These are phyloP conservation scores for Temnothorax unifasciatus DNA, from an alignment of 2,888 invertebrate genomes.

Conservation along the genomic window DNA sequence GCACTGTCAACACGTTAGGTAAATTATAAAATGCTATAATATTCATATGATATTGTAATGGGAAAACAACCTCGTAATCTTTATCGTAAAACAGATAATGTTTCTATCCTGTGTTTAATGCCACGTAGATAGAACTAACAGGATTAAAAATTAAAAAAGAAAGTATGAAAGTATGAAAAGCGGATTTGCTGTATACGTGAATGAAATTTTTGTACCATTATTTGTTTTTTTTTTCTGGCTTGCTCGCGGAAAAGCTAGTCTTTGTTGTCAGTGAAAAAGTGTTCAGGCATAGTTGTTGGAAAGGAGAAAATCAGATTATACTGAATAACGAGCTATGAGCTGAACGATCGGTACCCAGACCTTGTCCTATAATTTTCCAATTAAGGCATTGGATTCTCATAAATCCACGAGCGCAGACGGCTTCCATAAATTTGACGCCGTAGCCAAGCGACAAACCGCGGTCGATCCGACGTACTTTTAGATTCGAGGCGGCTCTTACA, in stretches of 20 bases:
- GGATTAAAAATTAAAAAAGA: background rate
- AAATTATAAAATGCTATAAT: conserved; percentile 46
- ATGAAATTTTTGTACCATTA: conserved; percentile 12
- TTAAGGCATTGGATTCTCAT: conserved; percentile 81
- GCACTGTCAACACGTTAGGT: conserved; percentile 79
- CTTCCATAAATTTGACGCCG: conserved; percentile 78
- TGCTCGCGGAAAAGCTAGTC: background rate
- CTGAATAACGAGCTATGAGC: conserved; percentile 70
- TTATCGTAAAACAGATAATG: background rate
- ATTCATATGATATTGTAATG: background rate
- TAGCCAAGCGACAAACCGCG: conserved; percentile 68
- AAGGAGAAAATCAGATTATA: conserved; percentile 64
- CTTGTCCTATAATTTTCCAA: conserved; percentile 82
- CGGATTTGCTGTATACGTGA: conserved; percentile 8
- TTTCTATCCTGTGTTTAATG: background rate
- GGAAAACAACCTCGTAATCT: background rate
- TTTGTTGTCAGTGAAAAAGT: conserved; percentile 62
- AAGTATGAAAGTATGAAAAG: background rate
- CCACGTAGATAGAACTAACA: background rate
- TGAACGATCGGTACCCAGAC: conserved; percentile 69
- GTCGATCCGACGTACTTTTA: conserved; percentile 62
- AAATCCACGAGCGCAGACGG: conserved; percentile 73
- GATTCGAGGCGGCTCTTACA: conserved; percentile 60
- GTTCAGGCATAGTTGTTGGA: conserved; percentile 36
- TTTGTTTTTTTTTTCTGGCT: conserved; percentile 6